Evolutionary conservation across 1,140 invertebrate species (phyloP).

Genomic region (Archegozetes longisetosus): DNA sequence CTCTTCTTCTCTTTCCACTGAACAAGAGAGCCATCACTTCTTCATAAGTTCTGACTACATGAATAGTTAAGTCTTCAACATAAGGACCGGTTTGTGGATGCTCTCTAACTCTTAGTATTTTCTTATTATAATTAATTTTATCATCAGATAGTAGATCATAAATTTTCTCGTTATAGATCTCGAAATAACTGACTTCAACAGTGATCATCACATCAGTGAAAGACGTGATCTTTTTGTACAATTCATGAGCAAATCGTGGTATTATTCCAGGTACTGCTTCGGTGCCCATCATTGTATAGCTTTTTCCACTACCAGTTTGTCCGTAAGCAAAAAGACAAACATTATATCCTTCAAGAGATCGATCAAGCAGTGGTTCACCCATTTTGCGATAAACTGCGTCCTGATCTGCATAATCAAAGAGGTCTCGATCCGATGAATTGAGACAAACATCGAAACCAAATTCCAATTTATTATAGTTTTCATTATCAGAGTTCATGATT

Average conservation of each 20-base stretch:
- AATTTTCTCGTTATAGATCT: slow-evolving; percentile 98
- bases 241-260: slow-evolving; percentile 77
- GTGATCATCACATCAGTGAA: slow-evolving; percentile 64
- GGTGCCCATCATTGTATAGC: slow-evolving; percentile 95
- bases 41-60: slow-evolving; percentile 63
- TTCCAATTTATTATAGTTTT: slow-evolving; percentile 3
- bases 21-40: slow-evolving; percentile 10
- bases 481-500: slow-evolving; percentile 1
- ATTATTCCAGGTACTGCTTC: slow-evolving; percentile 84
- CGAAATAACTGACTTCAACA: slow-evolving; percentile 98
- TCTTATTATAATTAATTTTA: slow-evolving; percentile 35
- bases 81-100: slow-evolving; percentile 94
- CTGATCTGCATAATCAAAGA: slow-evolving; percentile 3
- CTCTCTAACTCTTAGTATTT: slow-evolving; percentile 81
- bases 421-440: slow-evolving; percentile 1
- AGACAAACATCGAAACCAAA: slow-evolving; percentile 16
- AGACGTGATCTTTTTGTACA: slow-evolving; percentile 70
- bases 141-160: slow-evolving; percentile 59
- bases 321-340: slow-evolving; percentile 98
- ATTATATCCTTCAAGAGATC: slow-evolving; percentile 93
- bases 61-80: slow-evolving; percentile 88
- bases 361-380: slow-evolving; percentile 9
- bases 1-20: slow-evolving; percentile 37
- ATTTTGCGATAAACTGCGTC: slow-evolving; percentile 6
- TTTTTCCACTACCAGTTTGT: slow-evolving; percentile 75